These are phyloP conservation scores for Falco naumanni DNA, from an alignment of 2,797 vertebrate species.

Conservation along the genomic window DNA sequence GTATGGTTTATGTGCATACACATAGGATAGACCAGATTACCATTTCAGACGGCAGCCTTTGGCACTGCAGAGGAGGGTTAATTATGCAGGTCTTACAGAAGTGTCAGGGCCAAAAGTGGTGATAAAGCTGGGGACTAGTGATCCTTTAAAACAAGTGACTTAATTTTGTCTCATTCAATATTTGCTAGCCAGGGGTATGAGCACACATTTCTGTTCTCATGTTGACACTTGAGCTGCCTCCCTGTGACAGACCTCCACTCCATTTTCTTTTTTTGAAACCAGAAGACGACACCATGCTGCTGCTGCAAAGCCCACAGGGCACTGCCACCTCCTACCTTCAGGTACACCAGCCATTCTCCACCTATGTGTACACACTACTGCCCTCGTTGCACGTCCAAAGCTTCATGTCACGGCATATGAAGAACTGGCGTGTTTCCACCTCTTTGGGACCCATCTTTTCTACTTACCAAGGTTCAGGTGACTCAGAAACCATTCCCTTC, in stretches of 20 bases:
- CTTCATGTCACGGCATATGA: fast-evolving
- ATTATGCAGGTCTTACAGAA: not conserved
- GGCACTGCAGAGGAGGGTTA: not conserved
- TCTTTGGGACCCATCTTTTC: not conserved
- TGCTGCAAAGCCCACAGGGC: not conserved
- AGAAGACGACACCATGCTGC: not conserved
- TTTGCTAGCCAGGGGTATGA: not conserved
- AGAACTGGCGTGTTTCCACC: not conserved
- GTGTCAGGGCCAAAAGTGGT: not conserved
- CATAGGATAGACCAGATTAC: not conserved
- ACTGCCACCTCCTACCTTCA: not conserved
- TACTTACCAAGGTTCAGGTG: not conserved
- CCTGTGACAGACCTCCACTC: not conserved
- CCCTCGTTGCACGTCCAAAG: not conserved
- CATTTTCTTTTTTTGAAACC: not conserved
- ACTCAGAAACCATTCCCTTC: not conserved
- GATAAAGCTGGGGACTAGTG: not conserved
- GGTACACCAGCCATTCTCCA: not conserved
- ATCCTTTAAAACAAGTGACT: not conserved
- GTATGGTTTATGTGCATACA: not conserved
- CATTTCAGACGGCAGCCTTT: not conserved
- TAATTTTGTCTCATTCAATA: not conserved
- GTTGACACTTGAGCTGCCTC: not conserved
- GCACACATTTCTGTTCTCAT: fast-evolving
- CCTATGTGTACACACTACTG: fast-evolving